phyloP scores from a whole-genome alignment of 1,140 invertebrate genomes.

The Nephotettix cincticeps region DNA sequence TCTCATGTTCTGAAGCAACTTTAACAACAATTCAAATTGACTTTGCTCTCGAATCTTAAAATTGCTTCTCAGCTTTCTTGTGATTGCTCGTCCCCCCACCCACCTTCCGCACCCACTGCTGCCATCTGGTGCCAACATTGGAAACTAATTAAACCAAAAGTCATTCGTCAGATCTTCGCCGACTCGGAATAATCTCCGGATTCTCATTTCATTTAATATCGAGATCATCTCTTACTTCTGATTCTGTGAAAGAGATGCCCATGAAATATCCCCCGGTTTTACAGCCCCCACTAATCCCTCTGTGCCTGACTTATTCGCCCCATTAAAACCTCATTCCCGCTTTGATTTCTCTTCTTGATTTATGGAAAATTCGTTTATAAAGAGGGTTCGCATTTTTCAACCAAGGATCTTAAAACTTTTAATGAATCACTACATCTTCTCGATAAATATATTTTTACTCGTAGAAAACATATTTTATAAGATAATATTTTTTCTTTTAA shows the following conservation, averaged over 20 bases:
- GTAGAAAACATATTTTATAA: too few species aligned
- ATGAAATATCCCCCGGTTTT: not conserved
- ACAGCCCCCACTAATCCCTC: not conserved
- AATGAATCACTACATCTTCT: too few species aligned
- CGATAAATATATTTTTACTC: too few species aligned
- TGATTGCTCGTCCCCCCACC: not conserved
- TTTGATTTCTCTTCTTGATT: too few species aligned
- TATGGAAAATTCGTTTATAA: too few species aligned
- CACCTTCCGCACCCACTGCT: not conserved
- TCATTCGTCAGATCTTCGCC: slow-evolving; percentile 16
- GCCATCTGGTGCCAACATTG: slow-evolving; percentile 12
- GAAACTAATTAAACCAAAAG: slow-evolving; percentile 20
- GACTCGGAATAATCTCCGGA: slow-evolving; percentile 4
- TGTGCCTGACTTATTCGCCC: not conserved
- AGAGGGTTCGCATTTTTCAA: too few species aligned
- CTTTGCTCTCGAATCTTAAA: slow-evolving; percentile 10
- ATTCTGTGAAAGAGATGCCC: not conserved
- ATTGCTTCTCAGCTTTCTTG: not conserved
- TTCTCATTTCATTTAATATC: slow-evolving; percentile 6
- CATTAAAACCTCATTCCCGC: not conserved
- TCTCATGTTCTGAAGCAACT: not conserved
- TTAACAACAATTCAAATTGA: slow-evolving; percentile 10
- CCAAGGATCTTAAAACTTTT: too few species aligned
- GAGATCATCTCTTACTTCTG: not conserved
- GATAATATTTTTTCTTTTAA: too few species aligned